Conservation (phyloP, 2,888 invertebrate species). For the Macaria notata region DNA sequence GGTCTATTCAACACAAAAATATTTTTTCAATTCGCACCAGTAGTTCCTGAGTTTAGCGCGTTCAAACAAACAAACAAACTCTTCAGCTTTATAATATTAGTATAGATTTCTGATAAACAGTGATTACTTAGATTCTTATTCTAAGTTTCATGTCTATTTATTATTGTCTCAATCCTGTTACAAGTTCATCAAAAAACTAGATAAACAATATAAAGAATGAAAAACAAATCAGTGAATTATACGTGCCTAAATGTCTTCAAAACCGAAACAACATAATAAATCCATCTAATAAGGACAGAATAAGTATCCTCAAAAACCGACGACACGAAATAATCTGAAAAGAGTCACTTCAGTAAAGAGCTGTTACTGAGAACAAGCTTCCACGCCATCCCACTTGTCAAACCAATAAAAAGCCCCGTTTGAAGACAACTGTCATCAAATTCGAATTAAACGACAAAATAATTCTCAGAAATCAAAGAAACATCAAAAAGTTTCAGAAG, state of each 20-base stretch:
- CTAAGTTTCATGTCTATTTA: too few species aligned
- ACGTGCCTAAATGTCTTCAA: background rate
- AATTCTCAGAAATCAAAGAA: conserved; percentile 49
- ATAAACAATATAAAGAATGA: too few species aligned
- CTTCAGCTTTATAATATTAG: too few species aligned
- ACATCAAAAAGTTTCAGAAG: conserved; percentile 37
- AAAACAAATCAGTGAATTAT: background rate
- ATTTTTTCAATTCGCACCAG: too few species aligned
- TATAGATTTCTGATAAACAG: too few species aligned
- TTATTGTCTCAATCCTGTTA: too few species aligned
- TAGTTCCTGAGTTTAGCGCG: too few species aligned
- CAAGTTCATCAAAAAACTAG: too few species aligned
- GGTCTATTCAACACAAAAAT: too few species aligned
- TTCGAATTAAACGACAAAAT: conserved; percentile 41
- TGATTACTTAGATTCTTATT: too few species aligned
- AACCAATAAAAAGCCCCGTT: conserved; percentile 23
- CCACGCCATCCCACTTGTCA: conserved; percentile 12
- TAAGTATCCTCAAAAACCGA: conserved; percentile 7
- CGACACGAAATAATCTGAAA: conserved; percentile 4
- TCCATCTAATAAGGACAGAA: conserved; percentile 8
- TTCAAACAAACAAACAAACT: too few species aligned
- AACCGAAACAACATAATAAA: background rate
- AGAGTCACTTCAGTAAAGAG: background rate
- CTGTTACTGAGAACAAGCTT: conserved; percentile 15
- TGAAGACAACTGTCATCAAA: conserved; percentile 34